Base-by-base conservation (phyloP, 2,888 invertebrate species). In the Melanostoma mellinum region DNA sequence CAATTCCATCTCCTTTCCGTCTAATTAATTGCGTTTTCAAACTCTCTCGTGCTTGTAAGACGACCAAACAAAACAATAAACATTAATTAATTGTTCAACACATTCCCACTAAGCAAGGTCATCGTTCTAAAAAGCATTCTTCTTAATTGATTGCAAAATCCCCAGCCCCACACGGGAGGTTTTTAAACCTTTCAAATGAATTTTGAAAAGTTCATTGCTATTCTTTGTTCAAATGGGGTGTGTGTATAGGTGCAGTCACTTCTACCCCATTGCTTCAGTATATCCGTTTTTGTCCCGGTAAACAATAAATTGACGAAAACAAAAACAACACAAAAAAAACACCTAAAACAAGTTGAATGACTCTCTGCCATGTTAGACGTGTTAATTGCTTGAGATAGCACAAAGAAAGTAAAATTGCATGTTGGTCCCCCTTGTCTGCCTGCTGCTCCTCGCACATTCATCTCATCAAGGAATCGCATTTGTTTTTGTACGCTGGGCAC, bases 311-410 rank as follows among this genome's bases (percentile, higher is more conserved):
- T 56, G 8, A 78, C 10, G 58, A 10, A 33, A 40, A 60, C 30
- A 9, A 44, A 68, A 30, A 42, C 52, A 35, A 52, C 52, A 20
- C 63, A 52, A 36, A 55, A 44, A 73, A 53, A 6, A 73, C 32
- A 69, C 46, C 44, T 44, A 72, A 38, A 53, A 30, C 73, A 32
- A 69, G 82, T 82, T 78, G 68, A 69, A 78, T 68, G 78, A 73
- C 82, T 58, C 38, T 48, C 44, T 35, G 44, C 56, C 73, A 74
- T 69, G 65, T 78, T 82, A 82, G 82, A 82, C 69, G 73, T 82
- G 82, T 78, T 82, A 82, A 82, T 82, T 82, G 73, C 78, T 78
- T 53, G 33, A 69, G 63, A 73, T 71, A 67, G 60, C 48, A 77
- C 76, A 61, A 81, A 72, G 61, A 73, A 68, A 73, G 32, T 56